These are phyloP conservation scores for Octomys mimax DNA, from an alignment of 2,797 vertebrate species.

Conservation along the genomic window DNA sequence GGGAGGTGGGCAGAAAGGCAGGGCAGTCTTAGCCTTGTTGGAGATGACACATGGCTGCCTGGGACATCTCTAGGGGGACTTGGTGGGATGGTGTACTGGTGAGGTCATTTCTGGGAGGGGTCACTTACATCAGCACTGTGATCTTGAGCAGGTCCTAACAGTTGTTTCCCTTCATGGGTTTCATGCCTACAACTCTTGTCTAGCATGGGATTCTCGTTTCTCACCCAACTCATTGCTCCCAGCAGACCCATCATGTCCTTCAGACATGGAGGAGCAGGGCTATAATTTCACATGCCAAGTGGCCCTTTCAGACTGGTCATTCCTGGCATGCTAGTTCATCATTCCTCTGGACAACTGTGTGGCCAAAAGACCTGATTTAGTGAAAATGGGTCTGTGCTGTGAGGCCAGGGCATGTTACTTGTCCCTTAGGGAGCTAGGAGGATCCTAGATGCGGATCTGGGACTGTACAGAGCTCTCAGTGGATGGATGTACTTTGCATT, in stretches of 20 bases:
- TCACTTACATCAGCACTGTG: neutral
- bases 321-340: neutral
- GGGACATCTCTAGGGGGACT: fast-evolving
- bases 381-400: neutral
- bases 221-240: neutral
- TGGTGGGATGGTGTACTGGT: neutral
- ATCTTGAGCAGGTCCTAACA: neutral
- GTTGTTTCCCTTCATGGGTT: neutral
- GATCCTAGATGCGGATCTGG: neutral
- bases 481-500: neutral
- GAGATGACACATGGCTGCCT: neutral
- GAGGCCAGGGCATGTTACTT: neutral
- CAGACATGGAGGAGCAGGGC: neutral
- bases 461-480: neutral
- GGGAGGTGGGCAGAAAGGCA: neutral
- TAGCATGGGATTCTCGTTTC: neutral
- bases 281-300: neutral
- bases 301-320: neutral
- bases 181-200: neutral
- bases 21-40: neutral
- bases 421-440: neutral
- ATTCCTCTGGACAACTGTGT: neutral
- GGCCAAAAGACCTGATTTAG: constrained; percentile 22
- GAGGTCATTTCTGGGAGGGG: neutral
- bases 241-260: neutral